These are phyloP conservation scores for Colaptes auratus DNA, from an alignment of 2,113 vertebrate species.

Conservation along the genomic window DNA sequence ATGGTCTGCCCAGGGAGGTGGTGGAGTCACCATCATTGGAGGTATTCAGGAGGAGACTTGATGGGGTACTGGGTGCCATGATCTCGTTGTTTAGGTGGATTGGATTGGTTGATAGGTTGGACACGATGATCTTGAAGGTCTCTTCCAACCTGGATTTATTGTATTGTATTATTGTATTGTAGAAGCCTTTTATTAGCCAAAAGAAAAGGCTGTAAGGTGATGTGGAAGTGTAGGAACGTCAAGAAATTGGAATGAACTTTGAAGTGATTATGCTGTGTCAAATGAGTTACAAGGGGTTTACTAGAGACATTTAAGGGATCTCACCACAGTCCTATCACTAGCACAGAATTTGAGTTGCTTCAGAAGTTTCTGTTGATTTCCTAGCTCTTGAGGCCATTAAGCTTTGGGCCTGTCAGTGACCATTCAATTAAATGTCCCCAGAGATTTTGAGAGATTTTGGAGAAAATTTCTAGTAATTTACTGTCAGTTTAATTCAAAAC, in stretches of 20 bases:
- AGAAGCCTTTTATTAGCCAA: not conserved
- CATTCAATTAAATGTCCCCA: not conserved
- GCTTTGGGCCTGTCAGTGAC: not conserved
- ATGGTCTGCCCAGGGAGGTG: no score
- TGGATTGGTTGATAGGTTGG: no score
- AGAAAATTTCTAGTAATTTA: not conserved
- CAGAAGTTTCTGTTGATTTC: not conserved
- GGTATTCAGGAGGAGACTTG: no score
- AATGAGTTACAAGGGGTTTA: not conserved
- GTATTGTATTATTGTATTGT: no score
- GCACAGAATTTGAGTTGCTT: not conserved
- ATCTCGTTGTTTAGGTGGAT: no score
- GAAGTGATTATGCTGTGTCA: not conserved
- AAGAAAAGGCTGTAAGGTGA: not conserved
- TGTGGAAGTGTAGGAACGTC: not conserved
- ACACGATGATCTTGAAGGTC: no score
- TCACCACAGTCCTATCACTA: not conserved
- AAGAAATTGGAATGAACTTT: not conserved
- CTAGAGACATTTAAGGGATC: not conserved
- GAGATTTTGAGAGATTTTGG: not conserved
- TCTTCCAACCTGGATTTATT: no score
- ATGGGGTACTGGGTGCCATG: no score
- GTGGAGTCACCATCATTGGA: no score
- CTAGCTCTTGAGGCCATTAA: not conserved
- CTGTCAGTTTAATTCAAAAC: not conserved